Evolutionary conservation across 1,140 invertebrate species (phyloP).

Genomic region (Euschistus heros): DNA sequence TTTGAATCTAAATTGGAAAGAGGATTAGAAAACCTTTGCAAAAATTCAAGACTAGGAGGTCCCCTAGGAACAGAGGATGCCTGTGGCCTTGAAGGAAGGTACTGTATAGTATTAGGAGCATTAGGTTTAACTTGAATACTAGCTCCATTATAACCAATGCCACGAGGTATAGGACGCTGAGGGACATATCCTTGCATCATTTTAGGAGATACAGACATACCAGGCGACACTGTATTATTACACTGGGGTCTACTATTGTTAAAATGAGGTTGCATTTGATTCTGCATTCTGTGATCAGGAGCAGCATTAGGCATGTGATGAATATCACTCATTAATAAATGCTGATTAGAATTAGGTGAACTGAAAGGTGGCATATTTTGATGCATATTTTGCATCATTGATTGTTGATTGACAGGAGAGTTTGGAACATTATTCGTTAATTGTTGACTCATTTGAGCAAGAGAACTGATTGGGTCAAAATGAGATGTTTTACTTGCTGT

Average conservation of each 20-base stretch:
- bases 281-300: conserved; percentile 28
- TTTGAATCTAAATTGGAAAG: conserved; percentile 59
- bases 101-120: conserved; percentile 95
- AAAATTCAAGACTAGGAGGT: conserved; percentile 84
- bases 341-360: conserved; percentile 38
- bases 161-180: conserved; percentile 37
- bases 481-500: conserved; percentile 44
- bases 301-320: conserved; percentile 31
- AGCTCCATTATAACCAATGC: conserved; percentile 63
- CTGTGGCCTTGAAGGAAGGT: conserved; percentile 82
- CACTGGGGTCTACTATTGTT: conserved; percentile 20
- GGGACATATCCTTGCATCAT: conserved; percentile 33
- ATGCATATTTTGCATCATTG: conserved; percentile 36
- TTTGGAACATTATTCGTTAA: conserved; percentile 63
- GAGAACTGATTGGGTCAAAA: conserved; percentile 86
- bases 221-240: conserved; percentile 24
- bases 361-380: conserved; percentile 43
- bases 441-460: conserved; percentile 89
- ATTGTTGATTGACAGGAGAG: conserved; percentile 39
- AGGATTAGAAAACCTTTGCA: conserved; percentile 77
- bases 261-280: conserved; percentile 27
- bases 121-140: conserved; percentile 90
- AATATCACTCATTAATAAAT: conserved; percentile 41
- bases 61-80: conserved; percentile 52
- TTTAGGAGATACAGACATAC: conserved; percentile 37